A percentile compares a stretch with the other conserved stretches of the same genome.
Conservation (phyloP, 92 coral and sea anemone genomes). For the Micromussa lordhowensis region DNA sequence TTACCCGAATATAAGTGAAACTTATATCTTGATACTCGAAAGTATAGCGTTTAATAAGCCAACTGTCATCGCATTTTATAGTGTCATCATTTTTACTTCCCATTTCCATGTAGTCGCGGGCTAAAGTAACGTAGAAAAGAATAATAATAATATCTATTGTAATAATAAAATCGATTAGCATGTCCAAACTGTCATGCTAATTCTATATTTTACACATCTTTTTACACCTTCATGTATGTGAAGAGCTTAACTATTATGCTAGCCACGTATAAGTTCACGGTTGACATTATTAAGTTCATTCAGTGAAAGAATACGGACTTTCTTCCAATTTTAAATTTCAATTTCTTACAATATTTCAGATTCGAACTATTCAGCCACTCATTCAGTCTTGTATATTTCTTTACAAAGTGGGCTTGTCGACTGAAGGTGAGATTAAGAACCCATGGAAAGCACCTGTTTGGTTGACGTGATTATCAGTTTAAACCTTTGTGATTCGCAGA, state of each 20-base stretch:
- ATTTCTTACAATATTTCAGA: too few relatives aligned
- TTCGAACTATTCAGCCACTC: too few relatives aligned
- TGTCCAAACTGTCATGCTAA: not conserved
- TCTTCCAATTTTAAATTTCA: too few relatives aligned
- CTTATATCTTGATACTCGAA: not conserved
- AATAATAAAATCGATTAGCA: not conserved
- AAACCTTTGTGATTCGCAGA: not conserved
- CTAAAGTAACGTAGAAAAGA: not conserved
- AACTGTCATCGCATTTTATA: not conserved
- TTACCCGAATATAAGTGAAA: too few relatives aligned
- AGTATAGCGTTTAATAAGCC: not conserved
- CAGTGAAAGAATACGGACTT: too few relatives aligned
- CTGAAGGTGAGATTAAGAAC: not conserved
- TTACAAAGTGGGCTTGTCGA: too few relatives aligned
- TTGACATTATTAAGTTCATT: too few relatives aligned
- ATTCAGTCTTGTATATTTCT: too few relatives aligned
- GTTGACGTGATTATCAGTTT: not conserved
- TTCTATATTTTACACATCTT: not conserved
- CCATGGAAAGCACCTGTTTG: not conserved
- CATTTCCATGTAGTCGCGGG: not conserved
- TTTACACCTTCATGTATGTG: not conserved
- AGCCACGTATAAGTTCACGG: not conserved
- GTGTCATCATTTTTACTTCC: not conserved
- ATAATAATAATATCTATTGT: not conserved
- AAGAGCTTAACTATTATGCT: not conserved